A percentile compares a stretch with the other conserved stretches of the same genome.
These are phyloP conservation scores for Schizaphis graminum DNA, from an alignment of 2,888 invertebrate genomes.

Conservation along the genomic window DNA sequence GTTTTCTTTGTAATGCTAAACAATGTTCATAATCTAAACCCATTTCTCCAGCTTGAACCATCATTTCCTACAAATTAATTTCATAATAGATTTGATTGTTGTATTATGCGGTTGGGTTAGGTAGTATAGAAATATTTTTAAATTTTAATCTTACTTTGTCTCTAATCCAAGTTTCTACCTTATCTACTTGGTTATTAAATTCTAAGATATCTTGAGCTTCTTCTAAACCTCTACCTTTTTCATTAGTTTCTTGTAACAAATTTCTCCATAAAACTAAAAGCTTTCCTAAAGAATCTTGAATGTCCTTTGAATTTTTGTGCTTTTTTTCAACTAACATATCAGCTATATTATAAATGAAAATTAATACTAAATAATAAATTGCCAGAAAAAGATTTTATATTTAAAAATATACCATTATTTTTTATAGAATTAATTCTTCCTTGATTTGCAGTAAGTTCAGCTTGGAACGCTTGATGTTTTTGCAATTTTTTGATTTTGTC, in stretches of 20 bases:
- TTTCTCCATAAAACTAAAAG: conserved; percentile 83
- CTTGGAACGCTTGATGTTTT: conserved; percentile 95
- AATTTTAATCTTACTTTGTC: conserved; percentile 85
- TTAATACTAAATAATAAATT: background rate
- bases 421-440: conserved; percentile 87
- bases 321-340: conserved; percentile 79
- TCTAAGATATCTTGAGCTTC: conserved; percentile 97
- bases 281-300: conserved; percentile 79
- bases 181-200: conserved; percentile 96
- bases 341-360: conserved; percentile 71
- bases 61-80: conserved; percentile 72
- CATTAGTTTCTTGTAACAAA: conserved; percentile 80
- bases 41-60: conserved; percentile 90
- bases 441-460: conserved; percentile 89
- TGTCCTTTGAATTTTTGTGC: conserved; percentile 80
- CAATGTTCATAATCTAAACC: conserved; percentile 98
- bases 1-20: conserved; percentile 87
- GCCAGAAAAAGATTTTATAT: background rate
- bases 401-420: conserved; percentile 70
- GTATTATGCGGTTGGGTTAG: background rate
- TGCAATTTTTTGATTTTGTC: conserved; percentile 96
- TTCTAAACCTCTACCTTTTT: conserved; percentile 86
- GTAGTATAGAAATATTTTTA: conserved; percentile 17
- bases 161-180: conserved; percentile 96
- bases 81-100: background rate